Conservation (phyloP, 2,113 vertebrate genomes). For the Opisthocomus hoazin region DNA sequence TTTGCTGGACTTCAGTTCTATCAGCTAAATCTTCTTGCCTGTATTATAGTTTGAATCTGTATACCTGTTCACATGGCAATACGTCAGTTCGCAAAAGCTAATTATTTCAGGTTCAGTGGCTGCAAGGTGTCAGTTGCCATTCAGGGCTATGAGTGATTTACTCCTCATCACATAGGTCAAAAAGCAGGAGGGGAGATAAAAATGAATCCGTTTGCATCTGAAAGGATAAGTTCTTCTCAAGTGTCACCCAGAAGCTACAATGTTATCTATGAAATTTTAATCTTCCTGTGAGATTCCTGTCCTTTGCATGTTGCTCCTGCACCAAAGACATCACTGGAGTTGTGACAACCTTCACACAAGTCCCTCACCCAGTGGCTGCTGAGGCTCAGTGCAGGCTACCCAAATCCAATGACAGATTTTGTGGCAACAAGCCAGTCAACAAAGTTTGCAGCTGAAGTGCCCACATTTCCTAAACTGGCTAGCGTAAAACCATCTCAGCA, state of each 20-base stretch:
- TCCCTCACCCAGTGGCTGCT: background rate
- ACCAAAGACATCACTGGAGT: background rate
- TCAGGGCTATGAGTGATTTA: background rate
- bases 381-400: background rate
- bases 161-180: background rate
- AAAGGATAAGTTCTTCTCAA: background rate
- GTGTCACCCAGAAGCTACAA: background rate
- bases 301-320: background rate
- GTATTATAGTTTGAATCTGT: background rate
- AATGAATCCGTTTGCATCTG: background rate
- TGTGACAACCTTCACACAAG: rapidly evolving
- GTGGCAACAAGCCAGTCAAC: background rate
- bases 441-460: background rate
- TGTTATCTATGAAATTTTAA: background rate
- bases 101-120: background rate
- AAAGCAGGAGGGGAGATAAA: background rate
- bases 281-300: background rate
- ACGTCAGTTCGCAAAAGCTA: background rate
- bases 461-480: background rate
- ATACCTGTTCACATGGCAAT: background rate
- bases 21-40: background rate
- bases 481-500: background rate
- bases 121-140: background rate
- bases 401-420: background rate
- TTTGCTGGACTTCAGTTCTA: background rate